Evolutionary conservation across 2,888 invertebrate species (phyloP).

Genomic region (Trypoxylon attenuatum): DNA sequence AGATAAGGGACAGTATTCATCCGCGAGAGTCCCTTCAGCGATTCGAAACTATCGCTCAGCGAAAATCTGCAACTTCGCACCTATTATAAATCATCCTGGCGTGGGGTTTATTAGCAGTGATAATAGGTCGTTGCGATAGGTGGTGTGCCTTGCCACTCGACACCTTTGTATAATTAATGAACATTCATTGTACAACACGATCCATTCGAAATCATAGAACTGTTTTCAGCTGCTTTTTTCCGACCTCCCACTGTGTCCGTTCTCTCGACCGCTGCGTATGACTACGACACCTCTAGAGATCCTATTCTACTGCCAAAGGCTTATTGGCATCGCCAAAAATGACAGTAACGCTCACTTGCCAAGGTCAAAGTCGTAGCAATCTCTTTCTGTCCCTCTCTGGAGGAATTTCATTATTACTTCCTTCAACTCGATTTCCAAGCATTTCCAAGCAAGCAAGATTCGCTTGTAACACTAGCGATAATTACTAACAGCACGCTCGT

Average conservation of each 20-base stretch:
- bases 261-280: too few species aligned
- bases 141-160: too few species aligned
- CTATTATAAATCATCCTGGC: neutral
- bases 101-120: neutral
- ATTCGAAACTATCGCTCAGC: neutral
- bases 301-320: neutral
- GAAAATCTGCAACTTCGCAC: neutral
- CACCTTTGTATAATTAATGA: conserved; percentile 58
- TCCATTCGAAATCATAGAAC: conserved; percentile 1
- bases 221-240: conserved; percentile 9
- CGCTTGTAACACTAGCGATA: too few species aligned
- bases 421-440: neutral
- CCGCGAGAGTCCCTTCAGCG: too few species aligned
- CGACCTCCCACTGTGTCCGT: neutral
- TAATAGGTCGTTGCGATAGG: too few species aligned
- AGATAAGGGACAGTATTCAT: neutral
- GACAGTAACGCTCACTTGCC: neutral
- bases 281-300: too few species aligned
- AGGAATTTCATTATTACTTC: neutral
- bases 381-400: neutral
- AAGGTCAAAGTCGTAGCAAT: neutral
- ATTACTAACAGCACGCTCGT: too few species aligned
- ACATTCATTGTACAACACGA: conserved; percentile 52
- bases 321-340: neutral
- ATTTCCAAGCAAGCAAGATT: neutral